Base-by-base conservation (phyloP, 1,140 invertebrate genomes). In the Palaemon carinicauda region DNA sequence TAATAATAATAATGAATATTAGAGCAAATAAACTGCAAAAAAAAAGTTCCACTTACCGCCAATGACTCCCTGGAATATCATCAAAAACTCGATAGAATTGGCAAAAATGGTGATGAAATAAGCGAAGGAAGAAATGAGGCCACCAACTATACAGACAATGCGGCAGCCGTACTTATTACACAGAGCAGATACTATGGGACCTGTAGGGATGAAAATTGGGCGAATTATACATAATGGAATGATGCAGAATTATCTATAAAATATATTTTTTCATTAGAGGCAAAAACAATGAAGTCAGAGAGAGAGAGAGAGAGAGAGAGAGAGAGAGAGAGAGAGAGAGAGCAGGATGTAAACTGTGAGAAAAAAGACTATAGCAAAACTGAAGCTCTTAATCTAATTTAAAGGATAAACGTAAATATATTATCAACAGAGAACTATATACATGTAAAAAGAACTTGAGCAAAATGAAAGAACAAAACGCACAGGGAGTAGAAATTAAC, bases 131-230 rank as follows among this genome's bases (percentile, higher is more conserved):
- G 97, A 94, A 91, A 99, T 79, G 17, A 90, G 7, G 12, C 81
- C 88, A 10, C 90, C 90, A 0, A 95, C 94, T 80, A 99, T 96
- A 90, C 97, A 98, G 0, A 99, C 97, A 0, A 94, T 93, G 9
- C 98, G 94, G 91, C 98, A 99, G 10, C 98, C 98, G 92, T 95
- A 99, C 91, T 97, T 98, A 93, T 99, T 99, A 80, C 97, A 97
- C 90, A 99, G 92, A 41, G 97, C 97, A 89, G 97, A 98, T 79
- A 98, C 97, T 80, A 99, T 93, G 15, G 98, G 98, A 90, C 97
- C 97, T 97, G 92, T 54, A 92, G 90, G 74, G 83, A 75, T 80
- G 85, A 7, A 77, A 41, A 82, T 74, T 15, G 27, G 3, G 9
- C 17, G 33, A 19, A 31, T 17, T 41, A n/a, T 2, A 65, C 1